Base-by-base conservation (phyloP, 2,888 invertebrate genomes). In the Limnephilus lunatus region DNA sequence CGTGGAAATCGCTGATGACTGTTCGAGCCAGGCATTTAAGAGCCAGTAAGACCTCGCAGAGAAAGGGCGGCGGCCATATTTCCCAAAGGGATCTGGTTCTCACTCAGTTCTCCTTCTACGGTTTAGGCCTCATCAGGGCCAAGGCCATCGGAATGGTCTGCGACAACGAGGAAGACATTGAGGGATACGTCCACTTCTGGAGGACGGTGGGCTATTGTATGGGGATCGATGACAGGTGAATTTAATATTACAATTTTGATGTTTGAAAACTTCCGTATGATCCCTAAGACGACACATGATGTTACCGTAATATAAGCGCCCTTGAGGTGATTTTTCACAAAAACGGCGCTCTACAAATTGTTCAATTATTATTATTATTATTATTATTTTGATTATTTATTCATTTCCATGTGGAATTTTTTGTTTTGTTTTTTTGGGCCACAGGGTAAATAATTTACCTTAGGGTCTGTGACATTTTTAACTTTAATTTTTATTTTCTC, bases 101-200 rank as follows among this genome's bases (percentile, higher is more conserved):
- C 19, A 98, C 99, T 0, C 98, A 98, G 95, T 98, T 98, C 94
- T 98, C 98, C 4, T 99, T 99, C 94, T 97, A 99, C 94, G 99
- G 98, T 0, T 97, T 97, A 94, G 96, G 97, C 0, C 95, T 98
- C 0, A 94, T 98, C 9, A 97, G 97, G 90, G 96, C 97, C 0
- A 96, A 87, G 81, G 48, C 25, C 12, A 44, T 91, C 3, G 91
- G 91, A 9, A 91, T 92, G 87, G 30, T 68, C 7, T 80, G 35
- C 31, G 32, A 11, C 7, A 90, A 83, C 80, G 95, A 98, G 19
- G 95, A 96, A 19, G 95, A 96, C 0, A 97, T 98, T 94, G 97
- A 98, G 90, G 97, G 97, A 1, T 98, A 98, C 93, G 95, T 98
- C 7, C 98, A 99, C 95, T 97, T 98, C 94, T 99, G 99, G 99